Evolutionary conservation across 2,888 invertebrate species (phyloP).

Genomic region (Laspeyria flexula): DNA sequence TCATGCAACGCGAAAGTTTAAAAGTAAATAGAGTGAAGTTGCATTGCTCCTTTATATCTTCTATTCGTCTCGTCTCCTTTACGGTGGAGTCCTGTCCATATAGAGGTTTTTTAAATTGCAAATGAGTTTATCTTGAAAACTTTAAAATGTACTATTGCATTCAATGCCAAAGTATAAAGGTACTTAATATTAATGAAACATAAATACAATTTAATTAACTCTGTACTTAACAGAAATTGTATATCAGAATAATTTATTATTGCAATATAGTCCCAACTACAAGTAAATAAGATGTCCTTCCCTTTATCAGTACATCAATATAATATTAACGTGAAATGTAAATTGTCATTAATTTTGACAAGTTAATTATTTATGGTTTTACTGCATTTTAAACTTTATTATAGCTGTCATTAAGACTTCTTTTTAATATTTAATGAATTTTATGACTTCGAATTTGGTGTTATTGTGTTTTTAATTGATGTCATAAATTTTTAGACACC

Average conservation of each 20-base stretch:
- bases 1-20: too few relatives aligned
- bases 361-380: neutral
- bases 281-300: conserved; percentile 4
- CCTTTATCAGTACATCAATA: conserved; percentile 3
- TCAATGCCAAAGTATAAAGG: neutral
- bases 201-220: neutral
- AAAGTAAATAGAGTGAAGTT: too few relatives aligned
- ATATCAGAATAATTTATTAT: neutral
- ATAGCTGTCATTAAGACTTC: neutral
- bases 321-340: conserved; percentile 1
- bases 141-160: too few relatives aligned
- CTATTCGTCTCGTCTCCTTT: too few relatives aligned
- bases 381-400: conserved; percentile 4
- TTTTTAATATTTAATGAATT: neutral
- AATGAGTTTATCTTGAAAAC: too few relatives aligned
- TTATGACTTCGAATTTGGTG: neutral
- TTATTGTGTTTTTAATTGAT: neutral
- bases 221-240: neutral
- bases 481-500: too few relatives aligned
- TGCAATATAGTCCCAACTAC: neutral
- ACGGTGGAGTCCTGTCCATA: too few relatives aligned
- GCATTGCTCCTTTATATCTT: too few relatives aligned
- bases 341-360: conserved; percentile 5
- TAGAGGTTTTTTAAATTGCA: too few relatives aligned
- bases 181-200: too few relatives aligned